These are phyloP conservation scores for Sanderia malayensis DNA, from an alignment of 30 jellyfish, hydroid and myxozoan species.

Conservation along the genomic window DNA sequence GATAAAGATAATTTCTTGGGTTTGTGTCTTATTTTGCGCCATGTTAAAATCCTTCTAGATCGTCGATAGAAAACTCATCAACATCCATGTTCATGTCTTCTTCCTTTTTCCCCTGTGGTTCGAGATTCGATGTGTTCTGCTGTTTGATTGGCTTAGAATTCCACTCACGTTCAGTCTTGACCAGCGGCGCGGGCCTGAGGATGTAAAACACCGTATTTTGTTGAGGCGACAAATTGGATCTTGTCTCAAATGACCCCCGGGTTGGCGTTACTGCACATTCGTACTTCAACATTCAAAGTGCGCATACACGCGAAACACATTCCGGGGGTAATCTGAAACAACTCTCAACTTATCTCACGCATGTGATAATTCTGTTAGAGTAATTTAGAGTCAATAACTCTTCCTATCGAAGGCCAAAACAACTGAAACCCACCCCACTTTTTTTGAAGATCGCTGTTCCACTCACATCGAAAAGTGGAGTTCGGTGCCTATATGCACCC, in stretches of 20 bases:
- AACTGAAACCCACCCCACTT: no score
- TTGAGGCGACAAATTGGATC: neutral
- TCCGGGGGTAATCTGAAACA: no score
- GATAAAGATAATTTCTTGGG: neutral
- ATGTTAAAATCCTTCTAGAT: conserved; percentile 13
- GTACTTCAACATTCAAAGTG: no score
- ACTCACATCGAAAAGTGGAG: no score
- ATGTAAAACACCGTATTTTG: neutral
- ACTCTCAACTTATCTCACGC: no score
- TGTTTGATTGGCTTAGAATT: neutral
- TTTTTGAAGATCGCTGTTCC: no score
- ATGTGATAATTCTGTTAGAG: no score
- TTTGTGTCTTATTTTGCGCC: neutral
- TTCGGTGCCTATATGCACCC: no score
- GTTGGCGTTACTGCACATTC: neutral
- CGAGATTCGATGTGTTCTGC: neutral
- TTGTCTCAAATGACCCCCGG: neutral
- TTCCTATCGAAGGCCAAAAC: no score
- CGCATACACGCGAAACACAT: no score
- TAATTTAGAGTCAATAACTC: no score
- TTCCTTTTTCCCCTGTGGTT: conserved; percentile 3
- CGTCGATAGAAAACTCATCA: conserved; percentile 43
- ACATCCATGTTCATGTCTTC: conserved; percentile 11
- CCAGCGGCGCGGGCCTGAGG: conserved; percentile 14
- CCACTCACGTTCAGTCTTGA: conserved; percentile 21